These are phyloP conservation scores for Odocoileus virginianus DNA, from an alignment of 2,113 vertebrate genomes.

Conservation along the genomic window DNA sequence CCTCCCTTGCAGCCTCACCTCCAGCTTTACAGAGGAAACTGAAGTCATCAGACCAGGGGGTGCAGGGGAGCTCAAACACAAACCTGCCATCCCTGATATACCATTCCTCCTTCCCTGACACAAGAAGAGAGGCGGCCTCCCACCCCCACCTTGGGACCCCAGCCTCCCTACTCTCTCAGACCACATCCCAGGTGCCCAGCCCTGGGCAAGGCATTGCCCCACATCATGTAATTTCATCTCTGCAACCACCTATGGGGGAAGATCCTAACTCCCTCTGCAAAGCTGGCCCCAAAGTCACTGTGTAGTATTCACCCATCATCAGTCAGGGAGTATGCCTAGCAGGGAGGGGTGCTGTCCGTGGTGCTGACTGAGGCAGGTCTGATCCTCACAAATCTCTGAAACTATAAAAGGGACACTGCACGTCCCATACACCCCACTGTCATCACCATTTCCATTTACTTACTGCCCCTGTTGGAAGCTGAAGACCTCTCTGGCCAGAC, in stretches of 20 bases:
- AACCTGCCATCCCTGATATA: too few species aligned
- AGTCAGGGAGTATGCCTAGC: fast-evolving
- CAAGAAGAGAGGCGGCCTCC: not conserved
- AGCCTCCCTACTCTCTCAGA: not conserved
- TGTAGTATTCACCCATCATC: not conserved
- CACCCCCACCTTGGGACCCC: not conserved
- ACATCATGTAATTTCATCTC: fast-evolving
- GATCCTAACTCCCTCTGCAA: not conserved
- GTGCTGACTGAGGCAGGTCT: not conserved
- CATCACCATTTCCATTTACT: not conserved
- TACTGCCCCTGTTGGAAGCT: fast-evolving
- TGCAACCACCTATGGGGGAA: too few species aligned
- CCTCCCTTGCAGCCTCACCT: not conserved
- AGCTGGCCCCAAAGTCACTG: not conserved
- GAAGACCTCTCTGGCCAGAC: too few species aligned
- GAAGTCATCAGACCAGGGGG: not conserved
- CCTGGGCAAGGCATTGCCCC: not conserved
- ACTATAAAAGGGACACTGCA: fast-evolving
- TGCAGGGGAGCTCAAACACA: fast-evolving
- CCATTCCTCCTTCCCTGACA: not conserved
- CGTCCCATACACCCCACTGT: fast-evolving
- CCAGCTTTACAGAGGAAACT: not conserved
- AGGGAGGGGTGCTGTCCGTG: fast-evolving
- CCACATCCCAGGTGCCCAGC: not conserved
- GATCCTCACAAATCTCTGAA: fast-evolving